Percentiles rank a stretch among this genome's conserved stretches.
Conservation (phyloP, 2,888 invertebrate genomes). For the Halocaridina rubra region DNA sequence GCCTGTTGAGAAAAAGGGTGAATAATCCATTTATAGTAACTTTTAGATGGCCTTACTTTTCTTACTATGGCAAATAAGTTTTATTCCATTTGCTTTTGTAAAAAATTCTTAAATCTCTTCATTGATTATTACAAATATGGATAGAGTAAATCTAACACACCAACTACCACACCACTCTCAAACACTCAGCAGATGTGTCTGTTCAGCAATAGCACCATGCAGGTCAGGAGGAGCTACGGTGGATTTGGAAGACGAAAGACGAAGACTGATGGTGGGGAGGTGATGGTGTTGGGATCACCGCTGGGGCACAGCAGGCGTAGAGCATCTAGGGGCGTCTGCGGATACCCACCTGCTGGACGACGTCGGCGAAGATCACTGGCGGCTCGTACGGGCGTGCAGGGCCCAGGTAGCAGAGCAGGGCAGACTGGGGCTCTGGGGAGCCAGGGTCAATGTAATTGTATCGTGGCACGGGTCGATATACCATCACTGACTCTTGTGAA, state of each 20-base stretch:
- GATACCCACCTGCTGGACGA: conserved; percentile 55
- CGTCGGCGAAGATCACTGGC: conserved; percentile 45
- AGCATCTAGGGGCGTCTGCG: conserved; percentile 2
- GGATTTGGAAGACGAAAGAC: background rate
- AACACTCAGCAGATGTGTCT: background rate
- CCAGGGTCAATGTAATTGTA: conserved; percentile 28
- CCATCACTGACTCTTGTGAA: conserved; percentile 41
- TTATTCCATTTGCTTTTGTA: too few relatives aligned
- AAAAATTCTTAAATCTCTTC: too few relatives aligned
- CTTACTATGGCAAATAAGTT: too few relatives aligned
- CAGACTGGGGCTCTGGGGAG: conserved; percentile 54
- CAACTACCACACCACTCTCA: background rate
- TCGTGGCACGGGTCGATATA: conserved; percentile 59
- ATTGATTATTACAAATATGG: too few relatives aligned
- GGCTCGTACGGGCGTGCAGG: conserved; percentile 44
- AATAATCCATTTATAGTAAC: too few relatives aligned
- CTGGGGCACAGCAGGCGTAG: conserved; percentile 12
- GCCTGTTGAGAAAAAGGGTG: conserved; percentile 66
- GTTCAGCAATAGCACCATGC: conserved; percentile 22
- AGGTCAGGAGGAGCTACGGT: conserved; percentile 7
- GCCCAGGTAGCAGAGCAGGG: conserved; percentile 57
- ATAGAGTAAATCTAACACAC: too few relatives aligned
- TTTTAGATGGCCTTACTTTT: too few relatives aligned
- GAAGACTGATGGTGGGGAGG: background rate
- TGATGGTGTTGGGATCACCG: conserved; percentile 7